These are phyloP conservation scores for Chrysoperla carnea DNA, from an alignment of 1,140 invertebrate genomes.

Conservation along the genomic window DNA sequence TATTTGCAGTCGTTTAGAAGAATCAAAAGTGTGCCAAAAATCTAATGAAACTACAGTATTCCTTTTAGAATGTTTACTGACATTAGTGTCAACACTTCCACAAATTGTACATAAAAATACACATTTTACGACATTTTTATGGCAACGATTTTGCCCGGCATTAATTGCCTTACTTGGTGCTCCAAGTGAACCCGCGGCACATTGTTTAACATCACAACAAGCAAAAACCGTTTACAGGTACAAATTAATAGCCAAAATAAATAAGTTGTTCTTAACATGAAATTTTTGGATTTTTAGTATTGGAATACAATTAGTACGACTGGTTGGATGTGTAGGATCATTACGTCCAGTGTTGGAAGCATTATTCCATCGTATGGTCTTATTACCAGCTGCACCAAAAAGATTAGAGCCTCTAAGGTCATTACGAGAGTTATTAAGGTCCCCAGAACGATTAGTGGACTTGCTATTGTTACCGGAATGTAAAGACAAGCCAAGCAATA, in stretches of 20 bases:
- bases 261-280: neutral
- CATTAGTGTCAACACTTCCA: constrained; percentile 63
- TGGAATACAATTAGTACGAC: constrained; percentile 66
- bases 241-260: constrained; percentile 4
- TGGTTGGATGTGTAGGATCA: constrained; percentile 68
- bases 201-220: constrained; percentile 57
- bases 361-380: constrained; percentile 77
- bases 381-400: constrained; percentile 70
- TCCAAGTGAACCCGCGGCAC: constrained; percentile 43
- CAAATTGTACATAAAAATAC: constrained; percentile 62
- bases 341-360: constrained; percentile 79
- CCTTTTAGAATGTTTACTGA: constrained; percentile 71
- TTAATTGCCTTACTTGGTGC: constrained; percentile 73
- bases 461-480: constrained; percentile 56
- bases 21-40: constrained; percentile 50
- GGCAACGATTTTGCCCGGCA: constrained; percentile 83
- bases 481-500: constrained; percentile 54
- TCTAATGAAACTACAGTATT: constrained; percentile 49
- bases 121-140: constrained; percentile 70
- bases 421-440: constrained; percentile 53
- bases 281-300: constrained; percentile 40
- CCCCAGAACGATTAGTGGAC: constrained; percentile 51
- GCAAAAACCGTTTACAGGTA: constrained; percentile 77
- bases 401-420: constrained; percentile 70
- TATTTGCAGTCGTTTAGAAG: constrained; percentile 67